Percentiles rank a stretch among this genome's conserved stretches.
Evolutionary conservation across 1,140 invertebrate species (phyloP).

Genomic region (Panagrolaimus sp.): DNA sequence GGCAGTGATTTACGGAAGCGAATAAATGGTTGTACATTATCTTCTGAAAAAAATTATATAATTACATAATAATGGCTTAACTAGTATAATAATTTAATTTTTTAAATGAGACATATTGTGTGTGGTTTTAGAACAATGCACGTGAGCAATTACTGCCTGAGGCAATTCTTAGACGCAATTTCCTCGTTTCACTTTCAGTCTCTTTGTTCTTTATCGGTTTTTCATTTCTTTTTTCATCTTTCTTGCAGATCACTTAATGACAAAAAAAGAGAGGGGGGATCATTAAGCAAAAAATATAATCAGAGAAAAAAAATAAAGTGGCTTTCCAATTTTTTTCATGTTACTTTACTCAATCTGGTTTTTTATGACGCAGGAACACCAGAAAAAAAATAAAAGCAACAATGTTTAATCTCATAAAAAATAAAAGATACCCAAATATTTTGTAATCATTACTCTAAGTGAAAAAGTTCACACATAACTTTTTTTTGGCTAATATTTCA

Average conservation of each 20-base stretch:
- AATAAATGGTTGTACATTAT: constrained; percentile 12
- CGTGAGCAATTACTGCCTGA: neutral
- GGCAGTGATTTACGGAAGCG: constrained; percentile 11
- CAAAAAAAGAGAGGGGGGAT: neutral
- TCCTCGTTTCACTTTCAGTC: neutral
- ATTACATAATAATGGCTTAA: neutral
- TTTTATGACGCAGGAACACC: neutral
- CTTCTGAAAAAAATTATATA: constrained; percentile 10
- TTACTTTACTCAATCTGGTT: neutral
- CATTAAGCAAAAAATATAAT: neutral
- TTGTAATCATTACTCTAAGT: too few relatives aligned
- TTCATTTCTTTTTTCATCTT: too few relatives aligned
- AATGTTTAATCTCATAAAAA: too few relatives aligned
- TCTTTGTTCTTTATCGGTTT: neutral
- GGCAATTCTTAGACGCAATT: neutral
- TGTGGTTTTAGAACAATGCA: neutral
- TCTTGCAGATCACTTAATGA: neutral
- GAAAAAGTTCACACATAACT: too few relatives aligned
- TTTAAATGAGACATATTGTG: neutral
- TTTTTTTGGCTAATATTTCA: too few relatives aligned
- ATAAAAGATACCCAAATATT: too few relatives aligned
- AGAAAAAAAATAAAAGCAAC: too few relatives aligned
- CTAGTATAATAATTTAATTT: neutral
- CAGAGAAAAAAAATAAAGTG: neutral
- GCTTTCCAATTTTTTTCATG: neutral